A percentile compares a stretch with the other conserved stretches of the same genome.
Evolutionary conservation across 2,888 invertebrate genomes (phyloP).

Genomic region (Drosophila sordidula): DNA sequence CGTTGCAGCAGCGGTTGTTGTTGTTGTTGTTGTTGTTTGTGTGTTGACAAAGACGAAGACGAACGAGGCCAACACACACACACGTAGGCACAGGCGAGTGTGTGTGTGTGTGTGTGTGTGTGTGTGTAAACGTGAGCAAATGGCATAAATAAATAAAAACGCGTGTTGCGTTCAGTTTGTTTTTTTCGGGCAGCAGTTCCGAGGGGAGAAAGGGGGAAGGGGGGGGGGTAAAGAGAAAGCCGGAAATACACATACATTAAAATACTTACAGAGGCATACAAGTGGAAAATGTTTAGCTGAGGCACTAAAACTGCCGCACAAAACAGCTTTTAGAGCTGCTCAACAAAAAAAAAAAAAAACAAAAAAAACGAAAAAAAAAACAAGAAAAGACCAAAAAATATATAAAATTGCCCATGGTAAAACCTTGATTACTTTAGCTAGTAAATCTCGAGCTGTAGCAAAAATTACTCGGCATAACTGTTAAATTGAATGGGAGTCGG

Average conservation of each 20-base stretch:
- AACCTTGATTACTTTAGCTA: slow-evolving; percentile 15
- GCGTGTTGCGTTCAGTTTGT: slow-evolving; percentile 65
- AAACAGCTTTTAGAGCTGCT: slow-evolving; percentile 32
- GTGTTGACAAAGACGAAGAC: slow-evolving; percentile 78
- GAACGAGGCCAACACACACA: slow-evolving; percentile 67
- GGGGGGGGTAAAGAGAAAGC: slow-evolving; percentile 37
- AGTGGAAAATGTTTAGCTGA: slow-evolving; percentile 51
- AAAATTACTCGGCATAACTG: slow-evolving; percentile 24
- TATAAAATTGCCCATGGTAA: slow-evolving; percentile 1
- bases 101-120: slow-evolving; percentile 23
- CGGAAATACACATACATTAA: slow-evolving; percentile 77
- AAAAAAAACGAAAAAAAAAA: background rate
- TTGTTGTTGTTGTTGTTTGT: slow-evolving; percentile 52
- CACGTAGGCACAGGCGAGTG: slow-evolving; percentile 10
- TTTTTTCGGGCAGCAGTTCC: slow-evolving; percentile 47
- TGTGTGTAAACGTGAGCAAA: slow-evolving; percentile 50
- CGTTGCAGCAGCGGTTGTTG: slow-evolving; percentile 56
- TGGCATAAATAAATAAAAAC: slow-evolving; percentile 75
- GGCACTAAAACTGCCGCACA: slow-evolving; percentile 31
- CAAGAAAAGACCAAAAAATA: too few species aligned
- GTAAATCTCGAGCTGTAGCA: too few species aligned
- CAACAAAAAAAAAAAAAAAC: slow-evolving; percentile 3
- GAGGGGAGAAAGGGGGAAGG: slow-evolving; percentile 1
- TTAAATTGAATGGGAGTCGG: background rate
- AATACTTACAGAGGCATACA: slow-evolving; percentile 62